Percentiles rank a stretch among this genome's conserved stretches.
These are phyloP conservation scores for Acrobasis repandana DNA, from an alignment of 2,888 invertebrate genomes.

Conservation along the genomic window DNA sequence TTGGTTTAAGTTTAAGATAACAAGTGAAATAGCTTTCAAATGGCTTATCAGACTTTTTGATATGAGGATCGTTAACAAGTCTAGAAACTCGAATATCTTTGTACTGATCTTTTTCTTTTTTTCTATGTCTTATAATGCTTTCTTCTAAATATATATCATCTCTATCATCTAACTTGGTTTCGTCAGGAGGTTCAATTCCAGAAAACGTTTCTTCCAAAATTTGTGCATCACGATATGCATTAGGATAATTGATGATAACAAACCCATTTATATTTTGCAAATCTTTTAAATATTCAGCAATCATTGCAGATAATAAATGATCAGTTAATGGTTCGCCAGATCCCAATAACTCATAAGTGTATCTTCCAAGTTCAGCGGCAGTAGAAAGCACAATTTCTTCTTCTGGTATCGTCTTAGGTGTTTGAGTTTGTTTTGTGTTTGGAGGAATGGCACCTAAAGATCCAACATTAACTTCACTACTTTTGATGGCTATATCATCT, in stretches of 20 bases:
- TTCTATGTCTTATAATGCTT: slow-evolving; percentile 60
- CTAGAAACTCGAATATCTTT: slow-evolving; percentile 70
- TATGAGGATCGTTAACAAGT: slow-evolving; percentile 79
- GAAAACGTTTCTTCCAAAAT: slow-evolving; percentile 84
- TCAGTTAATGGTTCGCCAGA: slow-evolving; percentile 81
- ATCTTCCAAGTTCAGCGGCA: slow-evolving; percentile 80
- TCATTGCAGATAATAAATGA: slow-evolving; percentile 79
- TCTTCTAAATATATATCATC: slow-evolving; percentile 72
- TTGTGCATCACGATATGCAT: slow-evolving; percentile 80
- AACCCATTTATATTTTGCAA: slow-evolving; percentile 79
- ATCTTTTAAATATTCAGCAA: slow-evolving; percentile 84
- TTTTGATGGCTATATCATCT: slow-evolving; percentile 53
- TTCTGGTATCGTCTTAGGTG: slow-evolving; percentile 83
- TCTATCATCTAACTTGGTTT: slow-evolving; percentile 55
- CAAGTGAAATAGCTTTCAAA: slow-evolving; percentile 83
- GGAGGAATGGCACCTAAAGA: slow-evolving; percentile 51
- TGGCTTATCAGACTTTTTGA: slow-evolving; percentile 50
- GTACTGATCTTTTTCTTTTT: slow-evolving; percentile 61
- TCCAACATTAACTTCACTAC: slow-evolving; percentile 44
- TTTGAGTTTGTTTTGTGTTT: slow-evolving; percentile 82
- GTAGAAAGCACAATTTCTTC: slow-evolving; percentile 78
- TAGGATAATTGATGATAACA: slow-evolving; percentile 86
- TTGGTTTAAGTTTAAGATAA: slow-evolving; percentile 77
- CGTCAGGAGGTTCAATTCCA: slow-evolving; percentile 73
- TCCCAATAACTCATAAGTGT: slow-evolving; percentile 78